Conservation (phyloP, 92 coral and sea anemone genomes). For the Pocillopora meandrina region DNA sequence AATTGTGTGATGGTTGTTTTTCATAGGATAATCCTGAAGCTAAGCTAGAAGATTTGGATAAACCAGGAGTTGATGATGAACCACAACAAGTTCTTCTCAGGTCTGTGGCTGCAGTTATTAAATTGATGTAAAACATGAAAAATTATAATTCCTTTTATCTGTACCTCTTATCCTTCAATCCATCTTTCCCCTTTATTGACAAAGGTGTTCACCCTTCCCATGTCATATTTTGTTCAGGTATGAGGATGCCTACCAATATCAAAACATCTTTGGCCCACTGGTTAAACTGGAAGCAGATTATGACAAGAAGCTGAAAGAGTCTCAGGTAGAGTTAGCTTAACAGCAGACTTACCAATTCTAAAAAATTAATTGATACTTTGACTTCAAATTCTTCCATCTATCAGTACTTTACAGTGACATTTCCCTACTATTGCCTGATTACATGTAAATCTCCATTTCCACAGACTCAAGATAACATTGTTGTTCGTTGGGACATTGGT, state of each 20-base stretch:
- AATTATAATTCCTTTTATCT: not conserved
- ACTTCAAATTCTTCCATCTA: not conserved
- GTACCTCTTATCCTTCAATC: not conserved
- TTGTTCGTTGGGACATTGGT: constrained; percentile 99
- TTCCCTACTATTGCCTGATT: not conserved
- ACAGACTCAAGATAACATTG: constrained; percentile 97
- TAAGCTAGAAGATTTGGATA: constrained; percentile 92
- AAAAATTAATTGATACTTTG: too few relatives aligned
- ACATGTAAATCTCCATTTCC: not conserved
- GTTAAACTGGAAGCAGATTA: constrained; percentile 98
- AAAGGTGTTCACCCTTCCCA: not conserved
- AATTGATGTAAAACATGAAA: not conserved
- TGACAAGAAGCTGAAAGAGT: constrained; percentile 98
- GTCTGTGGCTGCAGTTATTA: constrained; percentile 25
- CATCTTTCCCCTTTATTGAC: not conserved
- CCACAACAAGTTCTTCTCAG: constrained; percentile 98
- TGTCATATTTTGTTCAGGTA: constrained; percentile 57
- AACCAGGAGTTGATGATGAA: constrained; percentile 99
- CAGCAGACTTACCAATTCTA: too few relatives aligned
- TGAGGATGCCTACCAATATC: constrained; percentile 99
- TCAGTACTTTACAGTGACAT: not conserved
- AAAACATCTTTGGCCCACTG: constrained; percentile 98
- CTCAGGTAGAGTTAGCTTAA: constrained; percentile 66
- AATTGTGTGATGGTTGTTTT: not conserved
- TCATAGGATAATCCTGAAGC: constrained; percentile 96